Evolutionary conservation across 92 coral and sea anemone genomes (phyloP), one percentile per base, ranked within the genome.

Genomic region (Phenganax stokvisi): DNA sequence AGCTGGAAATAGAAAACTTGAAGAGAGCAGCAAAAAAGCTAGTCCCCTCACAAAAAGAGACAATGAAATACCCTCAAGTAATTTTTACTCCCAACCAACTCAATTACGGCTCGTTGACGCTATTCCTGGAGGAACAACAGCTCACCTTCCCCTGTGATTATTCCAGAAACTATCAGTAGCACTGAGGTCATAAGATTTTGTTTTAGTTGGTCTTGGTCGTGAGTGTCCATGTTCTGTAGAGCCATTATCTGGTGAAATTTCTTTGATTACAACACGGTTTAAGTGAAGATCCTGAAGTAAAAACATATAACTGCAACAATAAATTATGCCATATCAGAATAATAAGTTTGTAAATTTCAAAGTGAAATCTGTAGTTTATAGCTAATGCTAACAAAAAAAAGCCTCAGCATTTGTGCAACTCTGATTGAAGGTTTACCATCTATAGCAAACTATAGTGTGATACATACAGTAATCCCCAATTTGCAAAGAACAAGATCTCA

Each of bases 121-220:
- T 15, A 69, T 69, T 51, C 10, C 12, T 6, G 9, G 12, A 37
- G 47, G 47, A 37, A 37, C 3, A 37, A 37, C 47, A 37, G 44
- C 83, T 59, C 29, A 94, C 98, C 98, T 94, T 85, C 98, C 98
- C 76, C 90, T 90, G 72, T 94, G 98, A 57, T 87, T 54, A n/a
- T 85, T 83, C 98, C 98, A 94, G 84, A 94, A 94, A 81, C 78
- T 92, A 67, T 94, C 98, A 9, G 85, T 84, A 3, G 85, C 83
- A 81, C 89, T 85, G 57, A 94, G 92, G 74, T 94, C 96, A 83
- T 94, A 94, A 10, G 90, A 86, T 81, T 90, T 94, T 69, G 86
- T 89, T 80, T 92, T 94, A 10, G 86, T 85, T 80, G 92, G 97
- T 63, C 72, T 90, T 80, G 98, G 96, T 37, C 89, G 93, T 57